These are phyloP conservation scores for Machaerirhynchus nigripectus DNA, from an alignment of 2,113 vertebrate species.

Conservation along the genomic window DNA sequence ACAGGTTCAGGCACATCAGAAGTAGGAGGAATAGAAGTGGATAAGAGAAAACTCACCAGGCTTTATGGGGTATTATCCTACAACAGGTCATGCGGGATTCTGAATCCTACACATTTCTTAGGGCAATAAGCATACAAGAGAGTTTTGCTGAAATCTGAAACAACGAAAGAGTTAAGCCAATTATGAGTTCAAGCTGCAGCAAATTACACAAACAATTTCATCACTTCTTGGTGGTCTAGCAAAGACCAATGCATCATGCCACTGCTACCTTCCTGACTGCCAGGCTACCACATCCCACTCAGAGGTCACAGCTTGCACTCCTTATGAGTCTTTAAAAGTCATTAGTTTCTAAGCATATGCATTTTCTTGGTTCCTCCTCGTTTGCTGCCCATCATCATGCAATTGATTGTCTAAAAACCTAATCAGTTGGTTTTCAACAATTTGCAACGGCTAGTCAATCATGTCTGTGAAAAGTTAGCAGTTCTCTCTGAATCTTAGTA, in stretches of 20 bases:
- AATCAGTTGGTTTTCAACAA: neutral
- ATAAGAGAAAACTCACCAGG: neutral
- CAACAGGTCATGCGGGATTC: neutral
- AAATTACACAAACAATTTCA: neutral
- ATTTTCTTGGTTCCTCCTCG: neutral
- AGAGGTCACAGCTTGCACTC: neutral
- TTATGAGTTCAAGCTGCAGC: neutral
- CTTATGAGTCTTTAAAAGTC: neutral
- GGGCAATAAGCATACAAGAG: neutral
- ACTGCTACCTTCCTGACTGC: neutral
- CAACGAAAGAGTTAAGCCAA: neutral
- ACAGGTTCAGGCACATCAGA: neutral
- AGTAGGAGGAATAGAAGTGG: neutral
- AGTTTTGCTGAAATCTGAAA: neutral
- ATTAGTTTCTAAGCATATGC: neutral
- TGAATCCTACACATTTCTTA: neutral
- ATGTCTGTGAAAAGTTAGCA: neutral
- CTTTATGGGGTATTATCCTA: neutral
- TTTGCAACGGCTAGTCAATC: neutral
- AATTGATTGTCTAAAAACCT: neutral
- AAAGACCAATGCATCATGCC: neutral
- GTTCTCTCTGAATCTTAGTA: neutral
- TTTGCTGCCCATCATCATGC: neutral
- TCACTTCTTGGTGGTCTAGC: neutral
- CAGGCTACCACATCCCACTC: neutral